phyloP scores from a whole-genome alignment of 2,888 invertebrate genomes.

The Quadroppia sp. region DNA sequence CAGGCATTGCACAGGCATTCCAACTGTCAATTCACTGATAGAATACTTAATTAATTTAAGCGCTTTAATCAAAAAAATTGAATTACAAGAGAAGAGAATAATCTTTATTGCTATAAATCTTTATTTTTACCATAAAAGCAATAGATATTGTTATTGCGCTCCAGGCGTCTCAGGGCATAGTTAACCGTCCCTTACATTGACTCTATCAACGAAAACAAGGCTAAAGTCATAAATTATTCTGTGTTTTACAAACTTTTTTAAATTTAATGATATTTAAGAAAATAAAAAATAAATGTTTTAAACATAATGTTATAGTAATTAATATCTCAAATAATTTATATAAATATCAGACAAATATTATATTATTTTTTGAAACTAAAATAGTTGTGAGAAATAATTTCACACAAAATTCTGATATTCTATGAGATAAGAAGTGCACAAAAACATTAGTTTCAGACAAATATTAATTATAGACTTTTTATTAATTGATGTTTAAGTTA shows the following conservation, averaged over 20 bases:
- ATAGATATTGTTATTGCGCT: neutral
- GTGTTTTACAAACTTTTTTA: neutral
- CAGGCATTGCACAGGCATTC: neutral
- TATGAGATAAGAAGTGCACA: too few relatives aligned
- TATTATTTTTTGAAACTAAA: too few relatives aligned
- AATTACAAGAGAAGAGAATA: neutral
- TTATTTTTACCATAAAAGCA: neutral
- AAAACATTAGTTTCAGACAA: neutral
- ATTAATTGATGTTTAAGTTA: neutral
- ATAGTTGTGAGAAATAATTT: too few relatives aligned
- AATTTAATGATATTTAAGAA: neutral
- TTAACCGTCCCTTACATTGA: neutral
- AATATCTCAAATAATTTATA: neutral
- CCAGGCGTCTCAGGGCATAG: neutral
- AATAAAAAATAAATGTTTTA: slow-evolving; percentile 3
- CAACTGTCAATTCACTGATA: neutral
- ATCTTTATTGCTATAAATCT: slow-evolving; percentile 5
- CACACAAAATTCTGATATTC: too few relatives aligned
- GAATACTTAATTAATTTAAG: slow-evolving; percentile 16
- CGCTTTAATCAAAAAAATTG: neutral
- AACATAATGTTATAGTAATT: slow-evolving; percentile 5
- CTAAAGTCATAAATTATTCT: slow-evolving; percentile 4
- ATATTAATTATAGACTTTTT: neutral
- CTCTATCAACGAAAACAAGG: neutral
- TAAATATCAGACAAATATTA: neutral